Evolutionary conservation across 2,888 invertebrate species (phyloP).

Genomic region (Napeogenes inachia): DNA sequence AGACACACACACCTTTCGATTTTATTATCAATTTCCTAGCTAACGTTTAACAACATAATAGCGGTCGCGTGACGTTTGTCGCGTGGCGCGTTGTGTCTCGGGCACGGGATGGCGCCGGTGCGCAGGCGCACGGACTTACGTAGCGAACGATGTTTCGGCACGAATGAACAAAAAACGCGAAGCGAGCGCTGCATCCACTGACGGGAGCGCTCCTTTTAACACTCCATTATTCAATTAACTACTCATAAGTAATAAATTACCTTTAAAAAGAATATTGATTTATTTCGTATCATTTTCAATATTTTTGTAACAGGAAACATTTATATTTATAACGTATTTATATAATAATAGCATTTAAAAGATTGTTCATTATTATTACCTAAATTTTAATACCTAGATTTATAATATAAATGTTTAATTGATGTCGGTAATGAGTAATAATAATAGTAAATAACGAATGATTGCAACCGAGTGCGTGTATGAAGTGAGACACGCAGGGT

Average conservation of each 20-base stretch:
- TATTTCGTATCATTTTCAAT: constrained; percentile 77
- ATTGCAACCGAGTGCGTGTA: constrained; percentile 68
- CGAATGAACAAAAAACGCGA: constrained; percentile 66
- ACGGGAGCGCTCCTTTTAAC: constrained; percentile 67
- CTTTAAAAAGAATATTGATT: constrained; percentile 77
- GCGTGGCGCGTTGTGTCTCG: constrained; percentile 40
- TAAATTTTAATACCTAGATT: constrained; percentile 77
- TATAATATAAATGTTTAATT: constrained; percentile 78
- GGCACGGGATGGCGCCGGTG: constrained; percentile 30
- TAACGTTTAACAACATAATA: constrained; percentile 75
- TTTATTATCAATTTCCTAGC: constrained; percentile 78
- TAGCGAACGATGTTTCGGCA: constrained; percentile 68
- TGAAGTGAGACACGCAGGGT: constrained; percentile 39
- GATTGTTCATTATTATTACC: constrained; percentile 79
- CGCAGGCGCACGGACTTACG: constrained; percentile 35
- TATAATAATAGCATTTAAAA: constrained; percentile 79
- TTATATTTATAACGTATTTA: constrained; percentile 79
- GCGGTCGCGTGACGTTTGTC: constrained; percentile 69
- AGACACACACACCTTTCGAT: constrained; percentile 76
- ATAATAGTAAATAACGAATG: constrained; percentile 73
- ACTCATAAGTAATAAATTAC: constrained; percentile 77
- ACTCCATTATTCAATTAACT: constrained; percentile 76
- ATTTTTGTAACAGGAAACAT: constrained; percentile 79
- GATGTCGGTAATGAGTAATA: constrained; percentile 75
- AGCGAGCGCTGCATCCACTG: constrained; percentile 65